These are phyloP conservation scores for Noctua fimbriata DNA, from an alignment of 2,888 invertebrate genomes.

Conservation along the genomic window DNA sequence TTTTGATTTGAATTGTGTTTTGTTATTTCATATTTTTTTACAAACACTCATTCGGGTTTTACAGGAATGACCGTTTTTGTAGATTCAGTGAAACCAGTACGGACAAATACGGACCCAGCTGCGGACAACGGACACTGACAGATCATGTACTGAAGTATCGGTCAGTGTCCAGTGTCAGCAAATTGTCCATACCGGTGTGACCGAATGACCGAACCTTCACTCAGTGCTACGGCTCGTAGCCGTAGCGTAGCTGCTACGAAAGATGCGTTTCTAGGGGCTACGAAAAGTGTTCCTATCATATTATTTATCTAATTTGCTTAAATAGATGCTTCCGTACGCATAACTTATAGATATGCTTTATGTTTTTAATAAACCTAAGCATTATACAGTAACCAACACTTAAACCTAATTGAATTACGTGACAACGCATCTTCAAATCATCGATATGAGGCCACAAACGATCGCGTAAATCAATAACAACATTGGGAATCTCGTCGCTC, in stretches of 20 bases:
- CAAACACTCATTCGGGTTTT: not conserved
- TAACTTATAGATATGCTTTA: not conserved
- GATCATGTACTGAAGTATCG: not conserved
- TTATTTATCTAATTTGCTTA: not conserved
- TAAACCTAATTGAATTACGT: slow-evolving; percentile 50
- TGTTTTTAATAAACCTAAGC: not conserved
- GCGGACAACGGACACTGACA: not conserved
- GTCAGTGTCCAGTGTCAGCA: not conserved
- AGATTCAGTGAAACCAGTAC: not conserved
- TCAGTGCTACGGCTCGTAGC: slow-evolving; percentile 31
- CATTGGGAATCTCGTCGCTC: slow-evolving; percentile 81
- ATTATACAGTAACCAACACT: slow-evolving; percentile 10
- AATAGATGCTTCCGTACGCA: not conserved
- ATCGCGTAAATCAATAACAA: slow-evolving; percentile 83
- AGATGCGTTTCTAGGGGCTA: slow-evolving; percentile 18
- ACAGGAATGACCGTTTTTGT: not conserved
- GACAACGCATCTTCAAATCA: slow-evolving; percentile 67
- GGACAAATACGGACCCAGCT: not conserved
- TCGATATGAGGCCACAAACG: slow-evolving; percentile 79
- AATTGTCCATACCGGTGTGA: not conserved
- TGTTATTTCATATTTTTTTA: not conserved
- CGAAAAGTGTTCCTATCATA: not conserved
- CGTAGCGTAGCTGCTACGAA: slow-evolving; percentile 28
- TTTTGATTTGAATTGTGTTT: not conserved
- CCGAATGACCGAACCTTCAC: not conserved